Evolutionary conservation across 2,888 invertebrate genomes (phyloP).

Genomic region (Siphonodentalium dalli): DNA sequence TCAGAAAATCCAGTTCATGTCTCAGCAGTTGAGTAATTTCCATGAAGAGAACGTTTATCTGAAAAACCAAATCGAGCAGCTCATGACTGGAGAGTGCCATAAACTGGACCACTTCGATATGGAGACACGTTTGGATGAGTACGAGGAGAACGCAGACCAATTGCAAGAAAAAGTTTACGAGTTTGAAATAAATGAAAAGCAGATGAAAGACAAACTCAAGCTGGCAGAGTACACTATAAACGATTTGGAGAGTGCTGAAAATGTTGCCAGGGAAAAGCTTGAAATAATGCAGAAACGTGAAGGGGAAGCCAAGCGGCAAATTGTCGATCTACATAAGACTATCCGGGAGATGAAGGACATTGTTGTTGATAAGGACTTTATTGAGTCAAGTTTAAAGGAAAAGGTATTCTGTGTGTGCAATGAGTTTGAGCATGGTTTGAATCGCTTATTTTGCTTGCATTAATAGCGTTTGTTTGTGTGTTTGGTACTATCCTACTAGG

Average conservation of each 20-base stretch:
- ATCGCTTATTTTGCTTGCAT: too few species aligned
- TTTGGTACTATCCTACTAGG: too few species aligned
- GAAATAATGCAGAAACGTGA: constrained; percentile 43
- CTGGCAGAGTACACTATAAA: constrained; percentile 50
- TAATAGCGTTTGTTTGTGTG: too few species aligned
- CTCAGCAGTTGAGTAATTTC: constrained; percentile 25
- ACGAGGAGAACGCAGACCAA: constrained; percentile 43
- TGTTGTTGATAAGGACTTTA: constrained; percentile 43
- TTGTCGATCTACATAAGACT: constrained; percentile 35
- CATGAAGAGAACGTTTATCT: constrained; percentile 40
- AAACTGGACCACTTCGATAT: constrained; percentile 13
- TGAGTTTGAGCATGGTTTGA: too few species aligned
- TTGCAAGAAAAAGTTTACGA: constrained; percentile 45
- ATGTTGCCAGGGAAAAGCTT: constrained; percentile 39
- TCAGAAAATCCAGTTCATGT: too few species aligned
- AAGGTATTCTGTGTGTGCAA: constrained; percentile 39
- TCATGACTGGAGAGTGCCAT: constrained; percentile 25
- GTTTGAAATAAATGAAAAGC: constrained; percentile 42
- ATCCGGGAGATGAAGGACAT: constrained; percentile 48
- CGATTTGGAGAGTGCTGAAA: constrained; percentile 48
- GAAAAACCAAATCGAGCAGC: constrained; percentile 26
- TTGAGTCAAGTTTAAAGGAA: constrained; percentile 42
- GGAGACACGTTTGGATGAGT: constrained; percentile 32
- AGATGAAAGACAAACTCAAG: constrained; percentile 44
- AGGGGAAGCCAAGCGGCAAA: constrained; percentile 38